Conservation (phyloP, 2,113 vertebrate genomes). For the Perca fluviatilis region DNA sequence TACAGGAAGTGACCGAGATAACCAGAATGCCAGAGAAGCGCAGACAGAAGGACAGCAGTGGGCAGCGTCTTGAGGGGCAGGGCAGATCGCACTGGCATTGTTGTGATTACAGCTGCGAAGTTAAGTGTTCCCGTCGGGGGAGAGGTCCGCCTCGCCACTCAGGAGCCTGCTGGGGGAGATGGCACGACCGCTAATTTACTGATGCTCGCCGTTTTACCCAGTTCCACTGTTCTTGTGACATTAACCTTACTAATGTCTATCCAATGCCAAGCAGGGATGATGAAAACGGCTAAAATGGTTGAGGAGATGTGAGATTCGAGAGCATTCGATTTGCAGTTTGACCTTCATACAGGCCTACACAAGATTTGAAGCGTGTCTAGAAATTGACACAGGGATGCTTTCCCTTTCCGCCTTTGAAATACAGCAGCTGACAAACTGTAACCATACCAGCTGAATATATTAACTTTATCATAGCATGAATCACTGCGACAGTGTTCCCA, state of each 20-base stretch:
- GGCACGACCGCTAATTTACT: constrained; percentile 37
- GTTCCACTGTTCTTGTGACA: constrained; percentile 33
- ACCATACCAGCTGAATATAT: constrained; percentile 11
- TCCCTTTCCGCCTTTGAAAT: constrained; percentile 10
- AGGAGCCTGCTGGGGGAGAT: constrained; percentile 25
- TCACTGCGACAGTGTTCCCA: background rate
- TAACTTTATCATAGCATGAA: constrained; percentile 13
- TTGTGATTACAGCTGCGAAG: constrained; percentile 43
- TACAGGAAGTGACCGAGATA: constrained; percentile 25
- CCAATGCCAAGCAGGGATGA: constrained; percentile 10
- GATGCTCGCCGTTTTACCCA: constrained; percentile 25
- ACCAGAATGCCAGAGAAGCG: constrained; percentile 22
- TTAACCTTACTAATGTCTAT: constrained; percentile 32
- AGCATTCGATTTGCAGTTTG: constrained; percentile 28
- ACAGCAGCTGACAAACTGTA: constrained; percentile 17
- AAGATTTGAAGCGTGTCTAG: constrained; percentile 30
- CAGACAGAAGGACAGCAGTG: background rate
- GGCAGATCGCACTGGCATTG: background rate
- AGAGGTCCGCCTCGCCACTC: constrained; percentile 14
- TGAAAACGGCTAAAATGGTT: background rate
- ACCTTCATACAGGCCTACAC: constrained; percentile 56
- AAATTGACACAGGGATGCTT: constrained; percentile 28
- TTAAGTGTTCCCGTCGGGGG: constrained; percentile 46
- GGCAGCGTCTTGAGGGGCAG: background rate
- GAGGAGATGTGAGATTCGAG: constrained; percentile 38